Evolutionary conservation across 2,888 invertebrate species (phyloP), one percentile per base, ranked within the genome.

Genomic region (Temnothorax unifasciatus): DNA sequence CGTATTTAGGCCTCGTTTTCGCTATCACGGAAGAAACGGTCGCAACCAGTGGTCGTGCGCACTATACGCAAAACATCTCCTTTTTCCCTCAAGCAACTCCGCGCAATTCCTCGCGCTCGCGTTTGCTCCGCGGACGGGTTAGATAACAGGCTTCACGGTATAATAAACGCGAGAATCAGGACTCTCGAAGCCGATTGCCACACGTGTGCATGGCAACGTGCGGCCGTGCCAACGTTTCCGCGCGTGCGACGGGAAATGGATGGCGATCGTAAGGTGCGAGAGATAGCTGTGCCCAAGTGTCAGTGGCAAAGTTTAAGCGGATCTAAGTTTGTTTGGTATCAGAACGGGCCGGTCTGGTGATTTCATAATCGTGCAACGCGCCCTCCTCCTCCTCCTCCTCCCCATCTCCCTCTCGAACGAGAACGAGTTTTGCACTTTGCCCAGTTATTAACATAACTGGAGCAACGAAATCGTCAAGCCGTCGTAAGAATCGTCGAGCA

Each of bases 121-220:
- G 76, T 81, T 71, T 59, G 41, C 69, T 59, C 63, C 13, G 13
- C 44, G 44, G 29, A 13, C 52, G 29, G n/a, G 29, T 81, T 69
- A 84, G 73, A 89, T 88, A 89, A 86, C 84, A 47, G 57, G 81
- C 79, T 87, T 88, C 85, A 88, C 86, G 89, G 88, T 90, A 88
- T 84, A 86, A 88, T 90, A 87, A 90, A 57, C 83, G 59, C n/a
- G 82, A 41, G 29, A 87, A 88, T 85, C 75, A 44, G 82, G 73
- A 76, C 75, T 90, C 87, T 88, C 90, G 79, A 88, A 84, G 86
- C 2, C 25, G 3, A 83, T 83, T 71, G 77, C 71, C 64, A 41
- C 50, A 83, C n/a, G 3, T 21, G 29, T 29, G 29, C n/a, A 29
- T 29, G 29, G 29, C 29, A 29, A 29, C 29, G 29, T 29, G 29